Percentiles rank a stretch among this genome's conserved stretches.
Conservation (phyloP, 2,888 invertebrate species). For the Heliconius hortense region DNA sequence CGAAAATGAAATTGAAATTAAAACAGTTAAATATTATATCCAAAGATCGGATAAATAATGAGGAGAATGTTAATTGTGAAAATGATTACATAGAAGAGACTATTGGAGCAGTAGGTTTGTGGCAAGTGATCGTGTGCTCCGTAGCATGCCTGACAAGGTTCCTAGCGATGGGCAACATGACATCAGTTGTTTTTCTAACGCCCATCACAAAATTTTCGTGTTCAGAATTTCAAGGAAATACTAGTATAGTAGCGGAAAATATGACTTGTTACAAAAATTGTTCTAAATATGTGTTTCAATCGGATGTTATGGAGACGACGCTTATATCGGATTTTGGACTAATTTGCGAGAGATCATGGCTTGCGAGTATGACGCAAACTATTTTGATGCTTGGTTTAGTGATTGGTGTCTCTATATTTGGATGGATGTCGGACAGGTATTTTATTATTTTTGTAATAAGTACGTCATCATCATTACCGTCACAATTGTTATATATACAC, state of each 20-base stretch:
- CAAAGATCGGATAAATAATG: constrained; percentile 22
- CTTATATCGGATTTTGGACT: constrained; percentile 56
- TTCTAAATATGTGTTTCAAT: constrained; percentile 51
- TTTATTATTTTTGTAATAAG: neutral
- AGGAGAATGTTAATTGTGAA: constrained; percentile 40
- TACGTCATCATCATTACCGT: too few relatives aligned
- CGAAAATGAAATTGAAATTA: constrained; percentile 19
- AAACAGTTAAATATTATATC: constrained; percentile 8
- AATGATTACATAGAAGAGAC: constrained; percentile 59
- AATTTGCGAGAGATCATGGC: constrained; percentile 59
- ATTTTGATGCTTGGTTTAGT: constrained; percentile 59
- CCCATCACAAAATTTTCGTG: constrained; percentile 56
- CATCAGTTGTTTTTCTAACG: constrained; percentile 56
- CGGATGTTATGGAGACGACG: constrained; percentile 51
- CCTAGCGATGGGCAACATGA: constrained; percentile 53
- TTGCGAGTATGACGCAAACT: constrained; percentile 58
- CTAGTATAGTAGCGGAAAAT: constrained; percentile 42
- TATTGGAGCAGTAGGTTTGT: constrained; percentile 58
- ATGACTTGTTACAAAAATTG: constrained; percentile 59
- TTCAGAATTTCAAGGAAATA: constrained; percentile 47
- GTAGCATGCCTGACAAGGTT: constrained; percentile 49
- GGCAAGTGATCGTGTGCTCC: constrained; percentile 52
- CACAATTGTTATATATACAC: too few relatives aligned
- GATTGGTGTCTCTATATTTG: constrained; percentile 54
- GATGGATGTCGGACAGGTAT: constrained; percentile 65